Conservation (phyloP, 2,888 invertebrate genomes). For the Syrphus vitripennis region DNA sequence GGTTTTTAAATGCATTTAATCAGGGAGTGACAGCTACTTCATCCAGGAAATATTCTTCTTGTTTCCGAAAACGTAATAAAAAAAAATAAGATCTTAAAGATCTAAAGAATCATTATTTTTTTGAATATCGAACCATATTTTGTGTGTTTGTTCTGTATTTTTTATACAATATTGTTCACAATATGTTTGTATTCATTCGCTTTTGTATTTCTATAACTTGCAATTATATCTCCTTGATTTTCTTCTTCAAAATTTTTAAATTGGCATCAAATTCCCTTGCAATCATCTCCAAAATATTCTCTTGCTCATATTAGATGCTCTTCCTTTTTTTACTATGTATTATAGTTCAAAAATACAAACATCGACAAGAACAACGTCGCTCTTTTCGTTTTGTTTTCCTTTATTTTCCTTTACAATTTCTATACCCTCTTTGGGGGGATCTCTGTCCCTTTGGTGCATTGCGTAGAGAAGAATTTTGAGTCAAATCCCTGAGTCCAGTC, state of each 20-base stretch:
- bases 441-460: slow-evolving; percentile 41
- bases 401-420: too few species aligned
- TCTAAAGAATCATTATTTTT: too few species aligned
- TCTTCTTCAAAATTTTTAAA: background rate
- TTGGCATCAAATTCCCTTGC: slow-evolving; percentile 9
- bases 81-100: too few species aligned
- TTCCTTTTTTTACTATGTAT: slow-evolving; percentile 2
- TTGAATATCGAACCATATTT: too few species aligned
- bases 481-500: background rate
- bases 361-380: background rate
- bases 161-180: too few species aligned
- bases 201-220: too few species aligned
- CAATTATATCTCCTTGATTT: background rate
- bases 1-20: too few species aligned
- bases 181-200: too few species aligned
- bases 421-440: background rate
- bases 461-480: slow-evolving; percentile 12
- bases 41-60: too few species aligned
- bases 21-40: too few species aligned
- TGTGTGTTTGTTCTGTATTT: too few species aligned
- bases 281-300: background rate
- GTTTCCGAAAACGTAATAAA: too few species aligned
- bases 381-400: slow-evolving; percentile 4
- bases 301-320: background rate
- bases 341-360: slow-evolving; percentile 39